Percentiles rank a stretch among this genome's conserved stretches.
Conservation (phyloP, 2,888 invertebrate genomes). For the Nemapogon koenigi region DNA sequence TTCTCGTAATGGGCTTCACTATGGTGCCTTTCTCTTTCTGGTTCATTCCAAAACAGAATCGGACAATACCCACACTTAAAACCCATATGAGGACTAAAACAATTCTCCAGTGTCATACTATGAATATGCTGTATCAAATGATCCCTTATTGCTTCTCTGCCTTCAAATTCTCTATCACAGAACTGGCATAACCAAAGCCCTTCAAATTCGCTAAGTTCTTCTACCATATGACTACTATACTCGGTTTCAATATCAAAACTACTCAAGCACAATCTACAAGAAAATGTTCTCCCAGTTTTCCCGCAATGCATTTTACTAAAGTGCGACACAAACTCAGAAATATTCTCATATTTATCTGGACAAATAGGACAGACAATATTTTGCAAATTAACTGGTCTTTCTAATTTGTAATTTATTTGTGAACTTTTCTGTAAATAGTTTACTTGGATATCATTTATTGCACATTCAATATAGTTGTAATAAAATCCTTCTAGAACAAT, state of each 20-base stretch:
- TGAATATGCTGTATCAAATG: slow-evolving; percentile 45
- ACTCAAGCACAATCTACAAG: slow-evolving; percentile 45
- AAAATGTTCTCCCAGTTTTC: slow-evolving; percentile 35
- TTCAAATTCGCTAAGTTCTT: slow-evolving; percentile 45
- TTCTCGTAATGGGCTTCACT: slow-evolving; percentile 36
- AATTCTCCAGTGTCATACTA: slow-evolving; percentile 39
- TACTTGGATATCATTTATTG: slow-evolving; percentile 29
- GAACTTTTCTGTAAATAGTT: slow-evolving; percentile 33
- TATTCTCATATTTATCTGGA: slow-evolving; percentile 26
- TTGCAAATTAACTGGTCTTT: slow-evolving; percentile 23
- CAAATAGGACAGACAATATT: slow-evolving; percentile 39
- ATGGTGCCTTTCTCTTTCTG: slow-evolving; percentile 50
- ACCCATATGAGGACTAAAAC: slow-evolving; percentile 54
- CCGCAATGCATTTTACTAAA: slow-evolving; percentile 44
- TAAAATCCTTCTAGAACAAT: slow-evolving; percentile 47
- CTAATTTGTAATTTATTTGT: slow-evolving; percentile 31
- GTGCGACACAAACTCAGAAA: slow-evolving; percentile 30
- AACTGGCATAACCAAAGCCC: slow-evolving; percentile 58
- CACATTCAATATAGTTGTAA: slow-evolving; percentile 37
- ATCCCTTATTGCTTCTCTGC: slow-evolving; percentile 32
- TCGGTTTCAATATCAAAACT: slow-evolving; percentile 39
- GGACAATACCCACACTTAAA: slow-evolving; percentile 57
- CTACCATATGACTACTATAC: slow-evolving; percentile 31
- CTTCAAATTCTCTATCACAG: slow-evolving; percentile 54
- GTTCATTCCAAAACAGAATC: slow-evolving; percentile 56